These are phyloP conservation scores for Sisyra nigra DNA, from an alignment of 2,888 invertebrate species.

Conservation along the genomic window DNA sequence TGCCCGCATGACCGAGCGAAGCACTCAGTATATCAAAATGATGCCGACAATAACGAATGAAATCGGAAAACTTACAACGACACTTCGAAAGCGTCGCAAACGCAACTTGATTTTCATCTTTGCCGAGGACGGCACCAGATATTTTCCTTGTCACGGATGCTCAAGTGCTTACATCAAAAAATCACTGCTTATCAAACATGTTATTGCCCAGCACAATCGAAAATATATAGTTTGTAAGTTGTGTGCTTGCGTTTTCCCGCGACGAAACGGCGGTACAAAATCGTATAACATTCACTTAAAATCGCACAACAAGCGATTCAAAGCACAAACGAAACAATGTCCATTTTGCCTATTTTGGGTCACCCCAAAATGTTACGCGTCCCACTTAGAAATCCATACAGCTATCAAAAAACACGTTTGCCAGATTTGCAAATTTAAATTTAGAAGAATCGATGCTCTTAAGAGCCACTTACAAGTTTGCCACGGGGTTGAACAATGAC, in stretches of 20 bases:
- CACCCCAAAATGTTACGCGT: not conserved
- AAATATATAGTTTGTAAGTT: conserved; percentile 7
- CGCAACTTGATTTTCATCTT: conserved; percentile 9
- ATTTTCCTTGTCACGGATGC: conserved; percentile 15
- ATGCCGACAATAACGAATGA: too few species aligned
- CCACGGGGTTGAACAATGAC: too few species aligned
- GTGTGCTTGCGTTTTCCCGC: conserved; percentile 1
- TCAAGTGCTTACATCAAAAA: conserved; percentile 15
- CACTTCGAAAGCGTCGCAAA: too few species aligned
- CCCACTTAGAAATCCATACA: conserved; percentile 33
- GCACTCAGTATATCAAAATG: too few species aligned
- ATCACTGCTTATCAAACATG: conserved; percentile 12
- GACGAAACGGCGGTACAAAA: not conserved
- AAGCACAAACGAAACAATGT: conserved; percentile 5
- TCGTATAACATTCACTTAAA: conserved; percentile 2
- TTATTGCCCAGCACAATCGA: conserved; percentile 9
- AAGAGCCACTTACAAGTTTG: too few species aligned
- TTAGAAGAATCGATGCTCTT: too few species aligned
- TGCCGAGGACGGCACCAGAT: conserved; percentile 15
- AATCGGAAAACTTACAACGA: too few species aligned
- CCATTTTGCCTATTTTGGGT: conserved; percentile 6
- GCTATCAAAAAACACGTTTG: conserved; percentile 32
- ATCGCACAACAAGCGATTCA: not conserved
- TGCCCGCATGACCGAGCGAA: too few species aligned
- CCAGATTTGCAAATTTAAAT: conserved; percentile 21